Evolutionary conservation across 2,888 invertebrate species (phyloP), one percentile per base, ranked within the genome.

Genomic region (Limnephilus marmoratus): DNA sequence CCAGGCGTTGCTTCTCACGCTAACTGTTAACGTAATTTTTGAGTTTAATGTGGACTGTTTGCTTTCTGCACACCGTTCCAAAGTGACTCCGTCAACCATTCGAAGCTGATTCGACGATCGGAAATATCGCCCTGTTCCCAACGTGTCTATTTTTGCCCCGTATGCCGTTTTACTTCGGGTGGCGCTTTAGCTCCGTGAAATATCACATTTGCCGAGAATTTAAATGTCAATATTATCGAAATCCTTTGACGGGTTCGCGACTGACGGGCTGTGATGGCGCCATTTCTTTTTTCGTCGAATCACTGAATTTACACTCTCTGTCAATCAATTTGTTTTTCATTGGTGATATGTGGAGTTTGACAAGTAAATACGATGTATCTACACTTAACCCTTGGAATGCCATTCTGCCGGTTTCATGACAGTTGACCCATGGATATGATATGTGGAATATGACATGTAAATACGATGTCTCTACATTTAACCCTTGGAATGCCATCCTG

Each of bases 261-360:
- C 11, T n/a, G 68, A 68, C 68, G 68, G 24, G 68, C 24, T 68
- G 5, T 68, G 24, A 68, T 68, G 68, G 1, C 68, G 9, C 9
- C 7, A n/a, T 68, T n/a, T 24, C 68, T 12, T n/a, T 68, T 68
- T 68, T 68, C 24, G 68, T n/a, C 68, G n/a, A 68, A 24, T 68
- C 68, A 24, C 24, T n/a, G 83, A 83, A 15, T 18, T 83, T 83
- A 83, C 83, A 34, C 31, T 83, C 24, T 83, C 37, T 83, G 31
- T 83, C 83, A 37, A 37, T 83, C 34, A 37, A 83, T 83, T 83
- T 83, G 31, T 83, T 83, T 83, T 83, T 31, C 5, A 34, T 31
- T 37, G 31, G 31, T 37, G 34, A 37, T 31, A 29, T 37, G 37
- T 37, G 37, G 37, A 37, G 37, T 37, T 37, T 37, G 37, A 37